Evolutionary conservation across 2,797 vertebrate species (phyloP).

Genomic region (Eulemur mongoz): DNA sequence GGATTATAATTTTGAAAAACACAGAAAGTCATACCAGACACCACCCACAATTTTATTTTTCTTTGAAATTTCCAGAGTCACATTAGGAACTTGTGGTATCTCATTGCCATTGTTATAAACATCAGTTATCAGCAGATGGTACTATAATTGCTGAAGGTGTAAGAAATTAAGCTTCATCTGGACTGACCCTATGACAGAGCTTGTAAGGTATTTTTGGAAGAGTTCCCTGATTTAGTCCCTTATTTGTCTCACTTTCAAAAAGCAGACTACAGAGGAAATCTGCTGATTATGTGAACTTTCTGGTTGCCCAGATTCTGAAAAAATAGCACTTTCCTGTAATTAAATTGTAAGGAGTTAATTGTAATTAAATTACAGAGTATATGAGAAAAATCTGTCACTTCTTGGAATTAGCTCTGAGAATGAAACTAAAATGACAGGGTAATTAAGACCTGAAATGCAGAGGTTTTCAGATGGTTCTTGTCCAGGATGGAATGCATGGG

Average conservation of each 20-base stretch:
- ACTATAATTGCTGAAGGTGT: neutral
- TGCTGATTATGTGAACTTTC: constrained; percentile 30
- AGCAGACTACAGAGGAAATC: neutral
- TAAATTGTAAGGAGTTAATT: constrained; percentile 69
- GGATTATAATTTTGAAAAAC: constrained; percentile 29
- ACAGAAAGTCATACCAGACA: neutral
- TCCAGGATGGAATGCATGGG: neutral
- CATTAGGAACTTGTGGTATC: neutral
- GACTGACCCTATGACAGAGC: neutral
- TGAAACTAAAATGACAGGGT: constrained; percentile 28
- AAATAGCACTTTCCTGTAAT: constrained; percentile 53
- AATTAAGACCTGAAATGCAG: constrained; percentile 50
- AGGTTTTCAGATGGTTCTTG: neutral
- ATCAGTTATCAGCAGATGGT: neutral
- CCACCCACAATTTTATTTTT: neutral
- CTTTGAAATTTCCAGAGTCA: neutral
- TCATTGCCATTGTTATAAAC: neutral
- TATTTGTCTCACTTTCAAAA: constrained; percentile 43
- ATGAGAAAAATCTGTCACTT: constrained; percentile 71
- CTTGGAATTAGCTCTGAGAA: constrained; percentile 58
- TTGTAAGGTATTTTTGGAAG: constrained; percentile 11
- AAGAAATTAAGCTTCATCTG: neutral
- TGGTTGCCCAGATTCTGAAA: constrained; percentile 38
- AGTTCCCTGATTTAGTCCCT: neutral
- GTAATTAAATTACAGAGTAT: constrained; percentile 60